Evolutionary conservation across 30 jellyfish, hydroid and myxozoan genomes (phyloP), one percentile per base, ranked within the genome.

Genomic region (Aurelia sp.): DNA sequence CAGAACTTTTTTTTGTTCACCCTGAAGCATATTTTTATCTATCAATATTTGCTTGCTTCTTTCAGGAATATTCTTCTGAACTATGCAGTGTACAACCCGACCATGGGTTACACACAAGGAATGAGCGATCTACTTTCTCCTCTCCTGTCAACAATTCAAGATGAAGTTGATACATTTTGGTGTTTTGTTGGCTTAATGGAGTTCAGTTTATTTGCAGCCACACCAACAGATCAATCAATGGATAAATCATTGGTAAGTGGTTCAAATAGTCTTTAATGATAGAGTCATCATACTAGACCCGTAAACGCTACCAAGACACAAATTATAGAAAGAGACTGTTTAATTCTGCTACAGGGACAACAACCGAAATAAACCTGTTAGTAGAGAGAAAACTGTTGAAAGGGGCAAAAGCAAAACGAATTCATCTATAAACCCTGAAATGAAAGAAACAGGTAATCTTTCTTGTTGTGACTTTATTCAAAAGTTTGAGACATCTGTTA

Each of bases 91-190:
- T 87, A 81, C 86, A 91, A 92, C 74, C 97, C 98, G 0, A 89
- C 67, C 59, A 88, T 92, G 91, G 98, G 99, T 8, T 96, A 96
- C 86, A 86, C 99, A 33, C 99, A 96, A 83, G 99, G 99, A 15
- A 96, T 96, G 99, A 83, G 97, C 73, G 99, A 96, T 65, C 88
- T 96, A 4, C 73, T 91, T 51, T 92, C 99, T 6, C 98, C 98
- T 10, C 52, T 96, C 74, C 94, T 96, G 52, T 80, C 97, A 8
- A 76, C 91, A 17, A 80, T 96, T 8, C 97, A 96, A 73, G 95
- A 88, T 79, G 99, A 96, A 89, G 97, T 86, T 13, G 99, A 96
- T 31, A 57, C 98, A 1, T 96, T 96, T 71, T 96, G 99, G 99
- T 91, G 97, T 72, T 96, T 96, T 87, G 97, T 88, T 53, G 99